Evolutionary conservation across 2,888 invertebrate genomes (phyloP), one percentile per base, ranked within the genome.

Genomic region (Tachystola acroxantha): DNA sequence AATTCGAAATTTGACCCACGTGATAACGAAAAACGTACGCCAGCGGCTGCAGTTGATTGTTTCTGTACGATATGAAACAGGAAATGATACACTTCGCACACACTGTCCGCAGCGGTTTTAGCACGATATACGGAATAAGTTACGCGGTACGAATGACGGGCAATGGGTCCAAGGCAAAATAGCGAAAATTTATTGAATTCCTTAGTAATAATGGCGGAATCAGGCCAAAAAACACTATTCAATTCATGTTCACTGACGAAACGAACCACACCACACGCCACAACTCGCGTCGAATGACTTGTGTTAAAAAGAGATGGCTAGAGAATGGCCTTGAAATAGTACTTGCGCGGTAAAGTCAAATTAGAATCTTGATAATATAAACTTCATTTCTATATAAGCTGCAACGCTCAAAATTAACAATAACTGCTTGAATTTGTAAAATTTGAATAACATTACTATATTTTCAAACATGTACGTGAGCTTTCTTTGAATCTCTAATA

Each of bases 281-380:
- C 62, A 66, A 53, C 65, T 65, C 63, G 59, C 58, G 52, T 55
- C 57, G 61, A 62, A 54, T 53, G 49, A 63, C 58, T 66, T 63
- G 67, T 59, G 62, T 56, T 62, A 56, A 68, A 81, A 67, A 63
- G 75, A 73, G 75, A 78, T 50, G 57, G 65, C 55, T 48, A 55
- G 48, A 55, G 48, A 42, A 57, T 50, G 76, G 58, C 76, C 74
- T 75, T 77, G 76, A 72, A 53, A 48, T 51, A 58, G 62, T 71
- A 77, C 74, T 75, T 76, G 78, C 80, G 85, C 85, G 85, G 82
- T 78, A 84, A 85, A 84, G 76, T 79, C 80, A 79, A 84, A 80
- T 58, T 46, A 54, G 48, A 56, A 49, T 57, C 16, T 16, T 16
- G 16, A 16, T 16, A 16, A 4, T 16, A 4, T 16, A 3, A 16